Base-by-base conservation (phyloP, 2,888 invertebrate species). In the Hylaea fasciaria region DNA sequence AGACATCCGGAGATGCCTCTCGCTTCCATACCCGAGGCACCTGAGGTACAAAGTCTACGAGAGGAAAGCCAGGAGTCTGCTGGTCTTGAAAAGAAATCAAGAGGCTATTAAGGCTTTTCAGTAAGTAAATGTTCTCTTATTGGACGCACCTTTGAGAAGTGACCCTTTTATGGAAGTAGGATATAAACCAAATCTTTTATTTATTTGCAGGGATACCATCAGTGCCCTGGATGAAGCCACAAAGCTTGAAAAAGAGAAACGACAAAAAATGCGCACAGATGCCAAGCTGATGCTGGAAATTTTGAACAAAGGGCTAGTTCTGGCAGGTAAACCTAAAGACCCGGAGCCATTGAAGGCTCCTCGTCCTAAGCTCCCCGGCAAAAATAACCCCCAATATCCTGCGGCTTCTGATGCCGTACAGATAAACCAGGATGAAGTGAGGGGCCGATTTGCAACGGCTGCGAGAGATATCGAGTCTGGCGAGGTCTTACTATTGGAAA, bases 361-460 rank as follows among this genome's bases (percentile, higher is more conserved):
- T 0, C 86, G 85, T 59, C 86, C 92, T 0, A 89, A 87, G 65
- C 64, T 92, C 43, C 76, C 86, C 16, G 89, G 85, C 13, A 93
- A 94, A 70, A 82, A 86, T 11, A 85, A 91, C 52, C 43, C 81
- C 2, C 71, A 82, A 41, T 94, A 94, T 69, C 93, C 93, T 0
- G 91, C 94, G 5, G 94, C 95, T 17, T 95, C 95, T 64, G 92
- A 93, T 5, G 92, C 94, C 0, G 91, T 97, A 2, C 91, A 93
- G 56, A 94, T 97, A 64, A 94, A 94, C 51, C 92, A 93, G 61
- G 94, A 94, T 54, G 89, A 92, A 16, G 80, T 86, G 2, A 93
- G 93, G 75, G 97, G 97, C 0, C 93, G 97, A 73, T 96, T 94
- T 80, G 97, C 96, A 0, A 92, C 94, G 32, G 96, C 97, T 0